These are phyloP conservation scores for Pipistrellus pipistrellus DNA, from an alignment of 2,797 vertebrate species.

Conservation along the genomic window DNA sequence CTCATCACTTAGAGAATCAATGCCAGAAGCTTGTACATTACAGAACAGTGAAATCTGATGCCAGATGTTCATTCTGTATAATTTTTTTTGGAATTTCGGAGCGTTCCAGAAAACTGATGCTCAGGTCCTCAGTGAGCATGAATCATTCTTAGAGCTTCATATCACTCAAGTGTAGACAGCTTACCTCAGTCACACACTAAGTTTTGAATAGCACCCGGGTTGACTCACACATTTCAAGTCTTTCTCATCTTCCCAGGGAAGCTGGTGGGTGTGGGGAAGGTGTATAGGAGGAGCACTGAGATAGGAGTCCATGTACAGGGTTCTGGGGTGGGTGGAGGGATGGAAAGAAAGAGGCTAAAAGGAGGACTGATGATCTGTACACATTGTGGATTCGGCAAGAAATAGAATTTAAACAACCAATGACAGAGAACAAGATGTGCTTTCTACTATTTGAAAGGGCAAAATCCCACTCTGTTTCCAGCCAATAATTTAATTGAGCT, in stretches of 20 bases:
- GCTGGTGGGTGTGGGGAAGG: background rate
- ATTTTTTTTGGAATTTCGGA: slow-evolving; percentile 64
- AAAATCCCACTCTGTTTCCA: slow-evolving; percentile 19
- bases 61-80: slow-evolving; percentile 18
- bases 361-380: background rate
- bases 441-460: slow-evolving; percentile 12
- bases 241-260: slow-evolving; percentile 61
- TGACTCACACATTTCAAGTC: slow-evolving; percentile 53
- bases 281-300: too few relatives aligned
- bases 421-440: background rate
- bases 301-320: background rate
- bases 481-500: slow-evolving; percentile 26
- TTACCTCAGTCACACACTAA: slow-evolving; percentile 58
- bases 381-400: slow-evolving; percentile 35
- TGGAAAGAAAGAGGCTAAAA: background rate
- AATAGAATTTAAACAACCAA: slow-evolving; percentile 46
- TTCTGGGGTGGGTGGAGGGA: background rate
- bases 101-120: slow-evolving; percentile 40
- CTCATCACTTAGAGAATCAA: background rate
- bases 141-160: slow-evolving; percentile 63
- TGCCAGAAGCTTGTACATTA: background rate
- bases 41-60: slow-evolving; percentile 2
- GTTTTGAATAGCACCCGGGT: slow-evolving; percentile 43
- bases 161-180: slow-evolving; percentile 45
- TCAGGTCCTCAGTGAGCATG: slow-evolving; percentile 20